Evolutionary conservation across 2,113 vertebrate species (phyloP).

Genomic region (Glaucidium brasilianum): DNA sequence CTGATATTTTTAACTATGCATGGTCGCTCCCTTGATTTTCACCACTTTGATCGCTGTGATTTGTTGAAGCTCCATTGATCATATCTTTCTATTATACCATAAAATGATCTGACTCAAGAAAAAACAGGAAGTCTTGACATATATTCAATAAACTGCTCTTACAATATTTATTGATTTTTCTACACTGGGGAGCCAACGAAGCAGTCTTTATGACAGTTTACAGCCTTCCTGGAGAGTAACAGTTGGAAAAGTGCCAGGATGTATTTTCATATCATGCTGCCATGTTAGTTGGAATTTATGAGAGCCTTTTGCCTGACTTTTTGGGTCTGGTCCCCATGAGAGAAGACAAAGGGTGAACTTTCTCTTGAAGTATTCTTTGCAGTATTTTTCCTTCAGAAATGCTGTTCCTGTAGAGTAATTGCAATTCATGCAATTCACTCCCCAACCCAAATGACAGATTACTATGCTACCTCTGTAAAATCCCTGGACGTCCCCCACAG

Average conservation of each 20-base stretch:
- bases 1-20: neutral
- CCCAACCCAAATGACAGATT: neutral
- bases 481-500: neutral
- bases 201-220: neutral
- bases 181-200: neutral
- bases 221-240: neutral
- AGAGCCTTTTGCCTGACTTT: neutral
- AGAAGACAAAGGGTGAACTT: neutral
- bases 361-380: neutral
- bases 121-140: neutral
- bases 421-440: neutral
- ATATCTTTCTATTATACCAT: neutral
- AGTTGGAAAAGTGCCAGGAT: neutral
- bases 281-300: neutral
- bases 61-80: neutral
- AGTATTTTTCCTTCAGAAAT: neutral
- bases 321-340: neutral
- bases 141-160: neutral
- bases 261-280: neutral
- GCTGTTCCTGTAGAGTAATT: neutral
- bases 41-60: neutral
- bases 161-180: conserved; percentile 20
- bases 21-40: neutral
- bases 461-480: neutral
- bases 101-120: neutral